Evolutionary conservation across 2,888 invertebrate species (phyloP), one percentile per base, ranked within the genome.

Genomic region (Pecten maximus): DNA sequence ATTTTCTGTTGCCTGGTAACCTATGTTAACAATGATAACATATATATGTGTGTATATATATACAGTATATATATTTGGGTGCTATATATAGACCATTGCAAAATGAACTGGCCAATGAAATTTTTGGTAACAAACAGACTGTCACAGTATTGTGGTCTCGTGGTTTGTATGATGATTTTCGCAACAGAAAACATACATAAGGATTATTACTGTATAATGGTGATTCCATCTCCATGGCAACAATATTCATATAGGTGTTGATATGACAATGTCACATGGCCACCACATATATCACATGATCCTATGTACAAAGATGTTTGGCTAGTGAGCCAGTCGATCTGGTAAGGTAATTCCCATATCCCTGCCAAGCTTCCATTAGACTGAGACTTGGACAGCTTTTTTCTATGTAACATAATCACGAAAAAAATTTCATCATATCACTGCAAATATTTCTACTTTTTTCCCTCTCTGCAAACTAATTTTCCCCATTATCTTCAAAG

Each of bases 401-500:
- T 35, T 28, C 12, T n/a, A 15, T n/a, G n/a, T 39, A 87, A 87
- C 87, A 87, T 87, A 87, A 28, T 48, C 40, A 88, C 28, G n/a
- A 44, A n/a, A 15, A 2, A 4, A 19, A 3, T 40, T 40, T 88
- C 40, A 40, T 88, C 40, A 23, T 74, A 74, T 74, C 74, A 74
- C 74, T 74, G 19, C 74, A 74, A 74, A 74, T 35, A 28, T 28
- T 35, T 35, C 28, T 28, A 35, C 28, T 28, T 74, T 35, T 10
- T 28, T 35, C 10, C 35, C 35, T 8, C 15, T 74, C 60, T n/a
- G 60, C n/a, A n/a, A 12, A 10, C 28, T 35, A 35, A 35, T 35
- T 8, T 28, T 74, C 28, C 15, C 74, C 28, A 54, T 88, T 87
- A 90, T 54, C 60, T 88, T 90, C 88, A 90, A 48, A 74, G 44